These are phyloP conservation scores for Schizopygopsis malacanthus DNA, from an alignment of 2,797 vertebrate species.

Conservation along the genomic window DNA sequence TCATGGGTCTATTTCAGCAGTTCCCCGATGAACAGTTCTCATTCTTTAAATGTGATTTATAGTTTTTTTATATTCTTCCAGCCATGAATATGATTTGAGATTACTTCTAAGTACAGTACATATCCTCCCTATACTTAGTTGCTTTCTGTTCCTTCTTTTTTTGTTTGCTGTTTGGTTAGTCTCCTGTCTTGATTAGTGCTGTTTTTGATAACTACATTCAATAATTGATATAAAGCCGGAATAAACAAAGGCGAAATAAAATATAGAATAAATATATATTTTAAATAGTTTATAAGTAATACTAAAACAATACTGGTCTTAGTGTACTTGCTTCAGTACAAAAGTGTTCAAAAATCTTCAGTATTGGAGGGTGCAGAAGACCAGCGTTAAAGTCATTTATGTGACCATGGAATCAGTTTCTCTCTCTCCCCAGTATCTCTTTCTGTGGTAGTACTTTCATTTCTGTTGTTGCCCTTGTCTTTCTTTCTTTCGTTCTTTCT, in stretches of 20 bases:
- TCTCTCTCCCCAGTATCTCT: constrained; percentile 49
- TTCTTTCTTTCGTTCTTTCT: constrained; percentile 22
- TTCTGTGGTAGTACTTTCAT: constrained; percentile 72
- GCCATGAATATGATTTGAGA: constrained; percentile 1
- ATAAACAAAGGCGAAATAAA: not conserved
- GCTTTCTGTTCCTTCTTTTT: not conserved
- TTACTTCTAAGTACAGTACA: not conserved
- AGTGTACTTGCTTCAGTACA: not conserved
- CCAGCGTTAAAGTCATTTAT: not conserved
- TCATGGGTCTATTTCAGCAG: not conserved
- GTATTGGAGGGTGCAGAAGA: not conserved
- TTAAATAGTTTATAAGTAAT: not conserved
- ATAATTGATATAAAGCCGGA: not conserved
- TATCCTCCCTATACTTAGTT: not conserved
- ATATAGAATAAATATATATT: not conserved
- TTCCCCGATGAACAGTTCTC: not conserved
- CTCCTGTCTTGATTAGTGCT: not conserved
- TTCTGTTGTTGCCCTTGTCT: constrained; percentile 58
- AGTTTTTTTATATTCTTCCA: not conserved
- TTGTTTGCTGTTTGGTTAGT: constrained; percentile 28
- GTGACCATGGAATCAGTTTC: constrained; percentile 37
- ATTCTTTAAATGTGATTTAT: not conserved
- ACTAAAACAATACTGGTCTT: not conserved
- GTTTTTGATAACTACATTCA: not conserved
- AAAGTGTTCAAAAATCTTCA: no score